phyloP scores from a whole-genome alignment of 2,113 vertebrate species.

The Ibidorhyncha struthersii region DNA sequence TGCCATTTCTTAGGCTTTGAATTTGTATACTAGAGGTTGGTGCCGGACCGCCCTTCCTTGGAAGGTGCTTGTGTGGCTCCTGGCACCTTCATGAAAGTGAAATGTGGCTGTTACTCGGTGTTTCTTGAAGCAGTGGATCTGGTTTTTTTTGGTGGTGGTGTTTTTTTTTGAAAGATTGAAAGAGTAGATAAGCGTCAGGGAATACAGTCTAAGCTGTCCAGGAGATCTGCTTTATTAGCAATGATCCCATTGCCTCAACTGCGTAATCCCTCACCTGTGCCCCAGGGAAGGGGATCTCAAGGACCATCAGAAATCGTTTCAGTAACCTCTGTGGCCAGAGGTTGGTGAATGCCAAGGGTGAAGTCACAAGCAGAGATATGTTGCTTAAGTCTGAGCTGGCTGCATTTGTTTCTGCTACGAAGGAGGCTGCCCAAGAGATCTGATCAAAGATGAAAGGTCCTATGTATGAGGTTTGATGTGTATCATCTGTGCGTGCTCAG shows the following conservation, averaged over 20 bases:
- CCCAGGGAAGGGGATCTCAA: background rate
- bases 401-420: background rate
- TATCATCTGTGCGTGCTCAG: accelerated
- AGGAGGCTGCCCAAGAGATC: background rate
- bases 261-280: accelerated
- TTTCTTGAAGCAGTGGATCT: background rate
- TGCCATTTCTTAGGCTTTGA: background rate
- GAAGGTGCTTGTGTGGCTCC: background rate
- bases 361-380: background rate
- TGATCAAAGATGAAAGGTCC: background rate
- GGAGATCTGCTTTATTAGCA: background rate
- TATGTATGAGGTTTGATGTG: background rate
- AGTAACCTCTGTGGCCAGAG: background rate
- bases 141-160: background rate
- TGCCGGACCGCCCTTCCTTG: background rate
- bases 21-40: background rate
- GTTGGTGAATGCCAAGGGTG: background rate
- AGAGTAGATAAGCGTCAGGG: background rate
- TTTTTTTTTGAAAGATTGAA: background rate
- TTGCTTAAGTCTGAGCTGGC: background rate
- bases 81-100: background rate
- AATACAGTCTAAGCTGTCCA: background rate
- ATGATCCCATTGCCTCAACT: background rate
- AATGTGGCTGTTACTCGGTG: background rate
- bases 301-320: background rate